Evolutionary conservation across 2,113 vertebrate genomes (phyloP).

Genomic region (Thalassoma bifasciatum): DNA sequence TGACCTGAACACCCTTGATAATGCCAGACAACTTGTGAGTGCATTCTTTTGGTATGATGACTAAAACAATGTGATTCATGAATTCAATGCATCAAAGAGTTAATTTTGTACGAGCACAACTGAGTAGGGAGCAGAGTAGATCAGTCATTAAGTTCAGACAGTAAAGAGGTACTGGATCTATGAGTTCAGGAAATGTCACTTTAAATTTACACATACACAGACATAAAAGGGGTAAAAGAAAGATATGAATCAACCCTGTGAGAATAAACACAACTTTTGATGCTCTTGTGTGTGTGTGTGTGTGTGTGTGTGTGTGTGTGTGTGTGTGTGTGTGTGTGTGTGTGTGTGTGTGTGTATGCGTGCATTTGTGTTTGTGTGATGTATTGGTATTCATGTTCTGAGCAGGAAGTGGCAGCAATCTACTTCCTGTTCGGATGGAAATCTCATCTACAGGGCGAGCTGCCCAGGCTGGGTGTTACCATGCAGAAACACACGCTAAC

Average conservation of each 20-base stretch:
- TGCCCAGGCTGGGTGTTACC: conserved; percentile 76
- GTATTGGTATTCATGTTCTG: conserved; percentile 77
- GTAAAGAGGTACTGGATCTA: conserved; percentile 29
- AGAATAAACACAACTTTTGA: conserved; percentile 21
- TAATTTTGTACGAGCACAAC: too few species aligned
- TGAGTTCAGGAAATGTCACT: conserved; percentile 59
- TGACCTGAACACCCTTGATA: too few species aligned
- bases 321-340: conserved; percentile 33
- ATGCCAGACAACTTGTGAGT: too few species aligned
- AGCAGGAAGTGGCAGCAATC: conserved; percentile 93
- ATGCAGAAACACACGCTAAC: conserved; percentile 62
- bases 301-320: too few species aligned
- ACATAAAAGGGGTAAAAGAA: conserved; percentile 53
- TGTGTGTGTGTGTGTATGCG: conserved; percentile 21
- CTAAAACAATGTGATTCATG: too few species aligned
- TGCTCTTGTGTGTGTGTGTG: neutral
- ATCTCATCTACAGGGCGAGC: conserved; percentile 86
- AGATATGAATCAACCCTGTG: conserved; percentile 53
- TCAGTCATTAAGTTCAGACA: conserved; percentile 31
- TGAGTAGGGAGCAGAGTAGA: too few species aligned
- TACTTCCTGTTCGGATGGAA: conserved; percentile 91
- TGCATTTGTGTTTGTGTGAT: conserved; percentile 41
- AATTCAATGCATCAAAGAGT: too few species aligned
- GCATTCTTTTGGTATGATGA: too few species aligned
- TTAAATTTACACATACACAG: conserved; percentile 59